These are phyloP conservation scores for Mormoops blainvillei DNA, from an alignment of 2,113 vertebrate genomes.

Conservation along the genomic window DNA sequence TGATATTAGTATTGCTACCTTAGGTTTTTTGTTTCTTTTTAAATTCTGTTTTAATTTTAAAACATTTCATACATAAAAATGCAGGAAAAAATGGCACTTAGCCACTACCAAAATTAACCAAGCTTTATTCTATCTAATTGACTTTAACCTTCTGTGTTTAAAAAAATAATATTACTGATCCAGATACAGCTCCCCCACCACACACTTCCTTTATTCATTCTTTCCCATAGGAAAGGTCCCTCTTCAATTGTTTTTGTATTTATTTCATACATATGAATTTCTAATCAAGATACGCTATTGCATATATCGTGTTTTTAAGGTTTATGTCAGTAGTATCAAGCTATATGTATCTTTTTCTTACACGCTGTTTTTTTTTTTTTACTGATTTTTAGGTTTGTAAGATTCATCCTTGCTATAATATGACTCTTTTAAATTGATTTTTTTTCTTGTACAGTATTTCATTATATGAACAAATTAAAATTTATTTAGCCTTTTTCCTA, in stretches of 20 bases:
- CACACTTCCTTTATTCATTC: not conserved
- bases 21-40: not conserved
- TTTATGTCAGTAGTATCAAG: not conserved
- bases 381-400: not conserved
- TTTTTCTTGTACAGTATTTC: not conserved
- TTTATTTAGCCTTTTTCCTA: not conserved
- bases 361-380: not conserved
- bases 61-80: not conserved
- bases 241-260: not conserved
- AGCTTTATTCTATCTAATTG: not conserved
- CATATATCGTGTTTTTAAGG: not conserved
- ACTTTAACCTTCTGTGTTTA: not conserved
- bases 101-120: not conserved
- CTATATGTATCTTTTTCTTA: not conserved
- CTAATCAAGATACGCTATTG: not conserved
- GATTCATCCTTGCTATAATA: not conserved
- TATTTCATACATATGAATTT: not conserved
- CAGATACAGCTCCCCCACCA: not conserved
- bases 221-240: not conserved
- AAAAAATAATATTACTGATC: not conserved
- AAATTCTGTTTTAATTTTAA: not conserved
- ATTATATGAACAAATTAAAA: not conserved
- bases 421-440: not conserved
- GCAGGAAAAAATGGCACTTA: not conserved
- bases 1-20: not conserved